Conservation (phyloP, 1,140 invertebrate genomes). For the Rhopalosiphum maidis region DNA sequence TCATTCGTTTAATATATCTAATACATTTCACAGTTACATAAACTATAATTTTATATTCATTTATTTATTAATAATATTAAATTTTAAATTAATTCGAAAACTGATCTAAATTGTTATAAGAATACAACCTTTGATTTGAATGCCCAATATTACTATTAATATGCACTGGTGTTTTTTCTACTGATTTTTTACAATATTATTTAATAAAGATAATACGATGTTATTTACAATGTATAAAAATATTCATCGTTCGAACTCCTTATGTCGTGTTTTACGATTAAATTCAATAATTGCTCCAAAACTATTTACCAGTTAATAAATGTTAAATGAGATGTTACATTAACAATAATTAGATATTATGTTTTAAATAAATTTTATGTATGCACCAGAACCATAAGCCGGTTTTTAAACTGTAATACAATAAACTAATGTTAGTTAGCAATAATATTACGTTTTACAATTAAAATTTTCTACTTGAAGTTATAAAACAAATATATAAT, state of each 20-base stretch:
- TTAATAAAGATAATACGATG: background rate
- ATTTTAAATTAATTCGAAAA: background rate
- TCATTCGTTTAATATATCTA: background rate
- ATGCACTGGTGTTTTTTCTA: background rate
- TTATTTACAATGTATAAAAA: background rate
- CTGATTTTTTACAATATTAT: background rate
- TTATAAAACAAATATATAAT: too few relatives aligned
- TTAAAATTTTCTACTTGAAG: too few relatives aligned
- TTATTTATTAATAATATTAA: background rate
- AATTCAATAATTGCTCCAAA: background rate
- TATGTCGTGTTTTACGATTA: background rate
- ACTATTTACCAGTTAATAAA: background rate
- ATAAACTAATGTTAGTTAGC: too few relatives aligned
- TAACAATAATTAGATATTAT: too few relatives aligned
- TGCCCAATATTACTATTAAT: background rate
- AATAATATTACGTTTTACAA: too few relatives aligned
- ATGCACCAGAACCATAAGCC: too few relatives aligned
- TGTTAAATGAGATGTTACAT: background rate
- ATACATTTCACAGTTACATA: background rate
- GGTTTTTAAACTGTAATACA: background rate
- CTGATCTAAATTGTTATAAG: background rate
- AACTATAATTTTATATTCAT: background rate
- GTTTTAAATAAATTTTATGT: too few relatives aligned
- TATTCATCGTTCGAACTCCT: background rate
- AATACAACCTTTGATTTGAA: background rate